Percentiles rank a stretch among this genome's conserved stretches.
These are phyloP conservation scores for Nephrotoma guestfalica DNA, from an alignment of 2,888 invertebrate genomes.

Conservation along the genomic window DNA sequence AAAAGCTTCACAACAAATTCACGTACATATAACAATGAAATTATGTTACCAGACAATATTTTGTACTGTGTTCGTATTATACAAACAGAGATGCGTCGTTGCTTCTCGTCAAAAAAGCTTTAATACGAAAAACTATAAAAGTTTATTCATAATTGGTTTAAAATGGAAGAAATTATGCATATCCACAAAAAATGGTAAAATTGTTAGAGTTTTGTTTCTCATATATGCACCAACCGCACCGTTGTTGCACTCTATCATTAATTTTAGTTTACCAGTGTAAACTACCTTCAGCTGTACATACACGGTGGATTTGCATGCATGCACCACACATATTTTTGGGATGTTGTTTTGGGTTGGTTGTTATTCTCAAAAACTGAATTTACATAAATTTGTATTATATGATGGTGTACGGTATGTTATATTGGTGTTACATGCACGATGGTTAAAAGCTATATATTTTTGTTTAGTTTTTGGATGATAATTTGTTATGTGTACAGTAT, in stretches of 20 bases:
- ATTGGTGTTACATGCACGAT: neutral
- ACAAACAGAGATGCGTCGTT: neutral
- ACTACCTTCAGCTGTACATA: neutral
- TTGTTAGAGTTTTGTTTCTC: neutral
- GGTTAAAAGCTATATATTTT: neutral
- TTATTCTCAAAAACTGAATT: neutral
- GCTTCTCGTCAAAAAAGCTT: neutral
- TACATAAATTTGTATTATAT: neutral
- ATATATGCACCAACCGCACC: neutral
- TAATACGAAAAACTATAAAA: neutral
- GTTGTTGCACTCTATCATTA: neutral
- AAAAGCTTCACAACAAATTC: neutral
- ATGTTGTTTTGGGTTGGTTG: neutral
- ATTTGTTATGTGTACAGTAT: neutral
- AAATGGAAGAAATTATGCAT: neutral
- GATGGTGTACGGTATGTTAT: neutral
- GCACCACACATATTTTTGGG: neutral
- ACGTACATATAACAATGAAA: neutral
- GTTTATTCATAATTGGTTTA: neutral
- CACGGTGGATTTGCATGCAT: too few relatives aligned
- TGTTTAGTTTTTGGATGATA: neutral
- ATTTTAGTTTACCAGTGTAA: neutral
- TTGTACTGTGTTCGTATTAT: neutral
- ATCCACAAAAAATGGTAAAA: neutral
- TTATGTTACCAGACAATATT: neutral